phyloP scores from a whole-genome alignment of 1,140 invertebrate species.

The Artemia franciscana region DNA sequence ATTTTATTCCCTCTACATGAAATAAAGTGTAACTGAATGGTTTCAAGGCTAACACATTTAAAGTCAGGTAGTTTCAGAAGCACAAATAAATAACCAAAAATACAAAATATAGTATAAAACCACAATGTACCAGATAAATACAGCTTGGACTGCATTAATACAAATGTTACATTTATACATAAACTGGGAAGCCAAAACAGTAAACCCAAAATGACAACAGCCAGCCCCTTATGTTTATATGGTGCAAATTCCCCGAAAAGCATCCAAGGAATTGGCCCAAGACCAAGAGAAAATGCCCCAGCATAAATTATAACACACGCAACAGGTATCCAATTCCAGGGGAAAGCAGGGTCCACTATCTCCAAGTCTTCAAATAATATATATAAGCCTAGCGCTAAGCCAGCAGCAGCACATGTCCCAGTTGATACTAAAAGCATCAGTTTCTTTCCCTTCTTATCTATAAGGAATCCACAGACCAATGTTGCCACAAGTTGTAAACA shows the following conservation, averaged over 20 bases:
- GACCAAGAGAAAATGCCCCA: slow-evolving; percentile 7
- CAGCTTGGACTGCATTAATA: slow-evolving; percentile 6
- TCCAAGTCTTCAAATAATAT: slow-evolving; percentile 8
- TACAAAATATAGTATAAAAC: slow-evolving; percentile 10
- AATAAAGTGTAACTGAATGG: not conserved
- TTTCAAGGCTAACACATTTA: not conserved
- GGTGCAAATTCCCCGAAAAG: slow-evolving; percentile 9
- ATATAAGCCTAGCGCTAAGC: slow-evolving; percentile 3
- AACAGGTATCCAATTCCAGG: slow-evolving; percentile 7
- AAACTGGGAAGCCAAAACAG: slow-evolving; percentile 8
- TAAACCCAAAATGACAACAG: not conserved
- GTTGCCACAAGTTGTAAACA: slow-evolving; percentile 7
- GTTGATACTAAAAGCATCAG: slow-evolving; percentile 6
- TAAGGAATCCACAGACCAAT: not conserved
- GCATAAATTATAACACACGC: slow-evolving; percentile 8
- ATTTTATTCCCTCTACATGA: no score
- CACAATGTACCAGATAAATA: slow-evolving; percentile 10
- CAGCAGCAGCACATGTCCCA: slow-evolving; percentile 4
- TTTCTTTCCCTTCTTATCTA: slow-evolving; percentile 8
- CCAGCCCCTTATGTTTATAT: slow-evolving; percentile 2
- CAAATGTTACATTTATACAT: slow-evolving; percentile 3
- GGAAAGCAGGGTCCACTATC: not conserved
- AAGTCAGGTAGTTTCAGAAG: slow-evolving; percentile 7
- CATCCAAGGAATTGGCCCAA: slow-evolving; percentile 8
- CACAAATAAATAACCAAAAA: slow-evolving; percentile 10